Percentiles rank a stretch among this genome's conserved stretches.
Evolutionary conservation across 2,888 invertebrate species (phyloP).

Genomic region (Pycnomerus fuliginosus): DNA sequence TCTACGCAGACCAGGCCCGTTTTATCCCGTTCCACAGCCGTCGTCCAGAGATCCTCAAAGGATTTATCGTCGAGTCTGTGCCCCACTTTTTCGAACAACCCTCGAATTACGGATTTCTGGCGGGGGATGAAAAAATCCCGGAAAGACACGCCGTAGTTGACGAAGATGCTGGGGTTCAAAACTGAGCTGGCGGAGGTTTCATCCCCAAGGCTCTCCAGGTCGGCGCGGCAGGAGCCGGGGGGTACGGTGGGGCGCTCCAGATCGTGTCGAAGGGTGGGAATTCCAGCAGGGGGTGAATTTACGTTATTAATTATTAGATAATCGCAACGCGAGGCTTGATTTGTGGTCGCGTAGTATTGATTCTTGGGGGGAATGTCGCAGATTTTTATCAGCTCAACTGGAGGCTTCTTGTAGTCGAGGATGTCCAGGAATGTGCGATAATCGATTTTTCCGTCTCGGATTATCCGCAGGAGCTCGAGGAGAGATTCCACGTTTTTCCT

Average conservation of each 20-base stretch:
- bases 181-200: slow-evolving; percentile 46
- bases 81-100: slow-evolving; percentile 58
- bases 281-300: slow-evolving; percentile 35
- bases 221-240: slow-evolving; percentile 38
- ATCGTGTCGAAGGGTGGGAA: slow-evolving; percentile 41
- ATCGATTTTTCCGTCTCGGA: slow-evolving; percentile 52
- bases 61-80: slow-evolving; percentile 55
- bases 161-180: slow-evolving; percentile 52
- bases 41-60: slow-evolving; percentile 56
- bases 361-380: slow-evolving; percentile 42
- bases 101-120: slow-evolving; percentile 45
- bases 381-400: slow-evolving; percentile 49
- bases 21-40: slow-evolving; percentile 55
- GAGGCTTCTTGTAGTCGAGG: slow-evolving; percentile 53
- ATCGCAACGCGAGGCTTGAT: slow-evolving; percentile 42
- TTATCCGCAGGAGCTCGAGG: slow-evolving; percentile 53
- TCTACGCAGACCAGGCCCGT: slow-evolving; percentile 58
- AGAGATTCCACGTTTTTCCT: slow-evolving; percentile 56
- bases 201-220: slow-evolving; percentile 42
- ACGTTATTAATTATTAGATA: slow-evolving; percentile 43
- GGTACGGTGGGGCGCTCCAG: slow-evolving; percentile 35
- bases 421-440: slow-evolving; percentile 57
- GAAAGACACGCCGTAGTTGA: slow-evolving; percentile 49
- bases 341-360: slow-evolving; percentile 42
- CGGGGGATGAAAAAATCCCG: slow-evolving; percentile 51